Conservation (phyloP, 2,113 vertebrate species). For the Cacatua alba region DNA sequence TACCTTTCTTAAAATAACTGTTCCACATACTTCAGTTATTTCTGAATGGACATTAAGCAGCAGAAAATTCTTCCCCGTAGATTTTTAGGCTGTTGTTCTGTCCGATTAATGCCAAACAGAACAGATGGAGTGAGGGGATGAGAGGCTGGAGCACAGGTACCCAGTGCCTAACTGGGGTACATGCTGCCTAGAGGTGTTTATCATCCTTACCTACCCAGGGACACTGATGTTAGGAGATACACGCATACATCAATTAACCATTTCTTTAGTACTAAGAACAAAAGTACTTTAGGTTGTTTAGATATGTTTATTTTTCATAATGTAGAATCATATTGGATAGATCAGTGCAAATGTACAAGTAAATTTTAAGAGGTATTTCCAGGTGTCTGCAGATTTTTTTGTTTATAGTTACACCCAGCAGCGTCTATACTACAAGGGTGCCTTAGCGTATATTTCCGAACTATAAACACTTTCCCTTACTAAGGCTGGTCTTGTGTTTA, state of each 20-base stretch:
- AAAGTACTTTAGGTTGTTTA: neutral
- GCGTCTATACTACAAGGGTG: rapidly evolving
- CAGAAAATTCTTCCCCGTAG: neutral
- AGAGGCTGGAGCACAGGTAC: neutral
- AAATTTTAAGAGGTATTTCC: neutral
- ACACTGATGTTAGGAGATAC: neutral
- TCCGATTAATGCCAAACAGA: neutral
- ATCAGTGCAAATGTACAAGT: neutral
- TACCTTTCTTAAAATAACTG: neutral
- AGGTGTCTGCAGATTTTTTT: neutral
- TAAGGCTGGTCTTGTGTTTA: neutral
- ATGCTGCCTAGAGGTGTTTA: neutral
- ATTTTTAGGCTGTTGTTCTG: neutral
- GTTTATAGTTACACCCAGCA: neutral
- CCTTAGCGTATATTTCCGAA: neutral
- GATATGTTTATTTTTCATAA: neutral
- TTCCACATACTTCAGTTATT: neutral
- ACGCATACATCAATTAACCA: neutral
- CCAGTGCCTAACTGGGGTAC: neutral
- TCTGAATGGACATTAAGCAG: neutral
- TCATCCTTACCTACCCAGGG: neutral
- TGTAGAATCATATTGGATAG: neutral
- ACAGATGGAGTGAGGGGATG: neutral
- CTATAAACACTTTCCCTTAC: neutral
- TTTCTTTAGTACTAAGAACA: neutral